These are phyloP conservation scores for Chiridota heheva DNA, from an alignment of 35 echinoderm and acorn worm species.

Conservation along the genomic window DNA sequence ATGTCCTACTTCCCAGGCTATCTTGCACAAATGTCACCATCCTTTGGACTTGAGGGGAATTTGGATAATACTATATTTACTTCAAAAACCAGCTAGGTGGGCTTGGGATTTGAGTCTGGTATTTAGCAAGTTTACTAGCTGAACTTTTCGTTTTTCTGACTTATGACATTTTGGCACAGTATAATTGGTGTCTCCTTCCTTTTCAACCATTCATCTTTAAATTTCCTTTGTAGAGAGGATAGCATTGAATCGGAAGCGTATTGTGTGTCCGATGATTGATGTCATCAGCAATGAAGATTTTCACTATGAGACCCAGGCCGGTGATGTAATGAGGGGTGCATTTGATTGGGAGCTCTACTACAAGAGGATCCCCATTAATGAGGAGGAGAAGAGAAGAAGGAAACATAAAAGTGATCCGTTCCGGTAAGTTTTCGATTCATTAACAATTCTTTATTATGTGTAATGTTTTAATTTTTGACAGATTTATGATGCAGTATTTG, in stretches of 20 bases:
- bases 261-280: conserved; percentile 98
- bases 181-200: too few species aligned
- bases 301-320: conserved; percentile 96
- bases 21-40: too few species aligned
- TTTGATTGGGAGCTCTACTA: conserved; percentile 99
- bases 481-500: neutral
- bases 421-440: too few species aligned
- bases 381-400: conserved; percentile 67
- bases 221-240: conserved; percentile 84
- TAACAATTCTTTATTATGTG: neutral
- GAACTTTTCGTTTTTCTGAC: too few species aligned
- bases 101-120: too few species aligned
- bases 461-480: neutral
- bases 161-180: too few species aligned
- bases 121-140: too few species aligned
- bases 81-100: too few species aligned
- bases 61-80: too few species aligned
- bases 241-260: conserved; percentile 78
- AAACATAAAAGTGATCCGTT: conserved; percentile 73
- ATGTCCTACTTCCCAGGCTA: too few species aligned
- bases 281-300: conserved; percentile 98
- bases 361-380: conserved; percentile 94
- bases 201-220: too few species aligned
- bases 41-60: too few species aligned
- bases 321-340: conserved; percentile 94